A percentile compares a stretch with the other conserved stretches of the same genome.
Conservation (phyloP, 2,888 invertebrate genomes). For the Brachypterus glaber region DNA sequence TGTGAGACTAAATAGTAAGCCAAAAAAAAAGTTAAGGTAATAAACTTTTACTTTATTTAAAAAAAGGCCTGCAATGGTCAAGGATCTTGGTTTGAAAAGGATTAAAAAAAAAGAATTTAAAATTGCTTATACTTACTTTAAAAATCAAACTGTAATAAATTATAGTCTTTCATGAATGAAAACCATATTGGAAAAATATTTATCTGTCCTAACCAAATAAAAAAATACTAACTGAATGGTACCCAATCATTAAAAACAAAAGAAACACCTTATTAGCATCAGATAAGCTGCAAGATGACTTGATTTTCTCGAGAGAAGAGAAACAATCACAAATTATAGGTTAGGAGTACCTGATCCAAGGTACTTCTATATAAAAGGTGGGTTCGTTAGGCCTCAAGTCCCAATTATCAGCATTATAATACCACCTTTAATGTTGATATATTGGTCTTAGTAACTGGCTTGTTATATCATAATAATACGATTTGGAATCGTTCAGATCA, state of each 20-base stretch:
- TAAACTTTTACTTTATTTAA: too few species aligned
- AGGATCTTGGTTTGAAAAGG: too few species aligned
- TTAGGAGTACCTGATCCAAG: slow-evolving; percentile 6
- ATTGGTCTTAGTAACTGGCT: not conserved
- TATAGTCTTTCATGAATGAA: too few species aligned
- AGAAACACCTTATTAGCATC: slow-evolving; percentile 33
- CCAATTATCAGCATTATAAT: not conserved
- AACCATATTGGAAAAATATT: too few species aligned
- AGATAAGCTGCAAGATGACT: slow-evolving; percentile 33
- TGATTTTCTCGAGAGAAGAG: slow-evolving; percentile 28
- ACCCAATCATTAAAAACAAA: slow-evolving; percentile 27
- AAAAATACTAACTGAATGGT: too few species aligned
- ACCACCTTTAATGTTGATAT: not conserved
- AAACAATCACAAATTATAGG: slow-evolving; percentile 20
- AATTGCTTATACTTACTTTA: too few species aligned
- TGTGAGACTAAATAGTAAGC: too few species aligned
- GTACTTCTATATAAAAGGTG: not conserved
- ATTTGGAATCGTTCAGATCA: not conserved
- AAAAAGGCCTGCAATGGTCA: too few species aligned
- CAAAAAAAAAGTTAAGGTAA: too few species aligned
- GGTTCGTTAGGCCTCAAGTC: not conserved
- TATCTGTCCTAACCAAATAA: too few species aligned
- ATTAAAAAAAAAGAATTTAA: too few species aligned
- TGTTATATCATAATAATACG: not conserved
- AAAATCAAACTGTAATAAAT: too few species aligned